A percentile compares a stretch with the other conserved stretches of the same genome.
phyloP scores from a whole-genome alignment of 2,113 vertebrate genomes.

The Strigops habroptila region DNA sequence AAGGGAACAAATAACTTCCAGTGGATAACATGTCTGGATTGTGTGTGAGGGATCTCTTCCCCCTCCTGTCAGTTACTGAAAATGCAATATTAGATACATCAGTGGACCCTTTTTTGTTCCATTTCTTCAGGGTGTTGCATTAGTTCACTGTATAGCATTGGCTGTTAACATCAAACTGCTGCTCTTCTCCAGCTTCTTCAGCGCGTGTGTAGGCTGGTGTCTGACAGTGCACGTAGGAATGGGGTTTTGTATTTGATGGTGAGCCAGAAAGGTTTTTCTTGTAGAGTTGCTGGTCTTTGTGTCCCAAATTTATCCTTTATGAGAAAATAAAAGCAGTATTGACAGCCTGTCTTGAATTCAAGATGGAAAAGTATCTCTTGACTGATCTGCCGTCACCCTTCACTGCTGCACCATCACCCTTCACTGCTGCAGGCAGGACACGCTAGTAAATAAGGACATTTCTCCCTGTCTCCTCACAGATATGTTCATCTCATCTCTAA shows the following conservation, averaged over 20 bases:
- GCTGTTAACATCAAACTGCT: not conserved
- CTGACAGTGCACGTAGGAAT: not conserved
- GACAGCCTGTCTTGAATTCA: not conserved
- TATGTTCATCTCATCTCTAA: not conserved
- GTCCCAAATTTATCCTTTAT: not conserved
- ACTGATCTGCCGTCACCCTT: not conserved
- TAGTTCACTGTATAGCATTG: not conserved
- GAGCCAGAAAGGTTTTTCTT: not conserved
- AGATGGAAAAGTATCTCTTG: not conserved
- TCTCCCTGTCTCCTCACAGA: not conserved
- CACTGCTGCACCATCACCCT: not conserved
- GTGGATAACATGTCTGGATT: not conserved
- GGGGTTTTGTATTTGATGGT: not conserved
- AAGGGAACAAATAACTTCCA: not conserved
- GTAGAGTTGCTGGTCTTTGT: not conserved
- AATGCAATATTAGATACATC: not conserved
- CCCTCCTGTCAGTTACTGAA: not conserved
- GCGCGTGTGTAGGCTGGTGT: not conserved
- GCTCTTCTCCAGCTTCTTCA: not conserved
- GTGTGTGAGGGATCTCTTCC: not conserved
- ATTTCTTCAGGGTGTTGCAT: not conserved
- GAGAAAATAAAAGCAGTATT: not conserved
- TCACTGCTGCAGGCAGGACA: not conserved
- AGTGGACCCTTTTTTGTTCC: not conserved
- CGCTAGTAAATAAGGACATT: not conserved